phyloP scores from a whole-genome alignment of 2,113 vertebrate species.

The Bubalus kerabau region DNA sequence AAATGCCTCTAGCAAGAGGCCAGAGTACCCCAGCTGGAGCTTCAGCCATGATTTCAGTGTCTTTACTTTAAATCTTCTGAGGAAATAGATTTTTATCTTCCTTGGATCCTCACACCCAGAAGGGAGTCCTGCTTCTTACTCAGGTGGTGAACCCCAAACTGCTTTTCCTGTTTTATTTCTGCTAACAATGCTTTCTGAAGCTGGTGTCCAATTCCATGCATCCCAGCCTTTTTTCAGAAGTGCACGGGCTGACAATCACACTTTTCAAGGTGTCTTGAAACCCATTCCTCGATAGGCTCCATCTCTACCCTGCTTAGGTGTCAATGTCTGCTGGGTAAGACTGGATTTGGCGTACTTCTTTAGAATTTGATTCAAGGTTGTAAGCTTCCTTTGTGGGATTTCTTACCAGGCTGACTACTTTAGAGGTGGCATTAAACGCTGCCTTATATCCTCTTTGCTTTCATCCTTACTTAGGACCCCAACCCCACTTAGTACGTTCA shows the following conservation, averaged over 20 bases:
- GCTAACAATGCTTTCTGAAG: background rate
- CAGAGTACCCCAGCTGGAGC: background rate
- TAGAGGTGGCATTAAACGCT: background rate
- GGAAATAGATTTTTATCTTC: background rate
- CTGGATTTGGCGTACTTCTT: background rate
- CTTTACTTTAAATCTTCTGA: background rate
- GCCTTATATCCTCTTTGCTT: background rate
- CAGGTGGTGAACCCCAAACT: background rate
- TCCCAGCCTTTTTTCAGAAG: background rate
- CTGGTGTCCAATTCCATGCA: rapidly evolving
- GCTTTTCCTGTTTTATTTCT: background rate
- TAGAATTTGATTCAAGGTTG: background rate
- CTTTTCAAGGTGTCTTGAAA: background rate
- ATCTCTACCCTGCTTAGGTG: background rate
- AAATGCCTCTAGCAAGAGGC: background rate
- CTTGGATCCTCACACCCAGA: background rate
- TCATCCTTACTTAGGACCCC: background rate
- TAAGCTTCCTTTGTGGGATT: background rate
- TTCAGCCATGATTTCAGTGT: background rate
- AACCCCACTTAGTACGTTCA: background rate
- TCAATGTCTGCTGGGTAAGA: background rate
- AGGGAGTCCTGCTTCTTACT: background rate
- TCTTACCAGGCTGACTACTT: background rate
- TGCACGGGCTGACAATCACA: background rate
- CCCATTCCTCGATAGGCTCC: background rate